Percentiles rank a stretch among this genome's conserved stretches.
Conservation (phyloP, 2,888 invertebrate species). For the Macroteleia sp. region DNA sequence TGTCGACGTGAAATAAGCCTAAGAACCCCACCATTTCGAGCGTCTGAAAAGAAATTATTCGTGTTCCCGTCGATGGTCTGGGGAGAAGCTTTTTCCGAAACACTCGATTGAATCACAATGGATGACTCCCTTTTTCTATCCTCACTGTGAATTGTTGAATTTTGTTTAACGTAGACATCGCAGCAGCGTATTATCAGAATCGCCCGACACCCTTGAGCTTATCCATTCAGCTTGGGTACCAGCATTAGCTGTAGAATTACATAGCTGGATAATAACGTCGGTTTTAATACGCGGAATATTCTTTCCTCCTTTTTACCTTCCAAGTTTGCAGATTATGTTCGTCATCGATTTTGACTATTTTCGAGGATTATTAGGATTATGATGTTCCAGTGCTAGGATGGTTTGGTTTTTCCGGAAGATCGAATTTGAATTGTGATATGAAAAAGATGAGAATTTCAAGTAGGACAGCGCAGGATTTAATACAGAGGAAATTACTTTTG, state of each 20-base stretch:
- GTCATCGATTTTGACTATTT: conserved; percentile 34
- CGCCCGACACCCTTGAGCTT: conserved; percentile 20
- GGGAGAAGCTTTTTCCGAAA: neutral
- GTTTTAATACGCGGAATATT: conserved; percentile 35
- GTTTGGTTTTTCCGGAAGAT: conserved; percentile 24
- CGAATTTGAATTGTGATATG: conserved; percentile 24
- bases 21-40: neutral
- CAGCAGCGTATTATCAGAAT: conserved; percentile 28
- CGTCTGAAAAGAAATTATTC: conserved; percentile 29
- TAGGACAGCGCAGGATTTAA: neutral
- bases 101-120: conserved; percentile 16
- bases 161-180: conserved; percentile 25
- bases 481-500: conserved; percentile 1
- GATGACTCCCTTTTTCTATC: neutral
- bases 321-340: conserved; percentile 33
- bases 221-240: conserved; percentile 29
- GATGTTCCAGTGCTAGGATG: conserved; percentile 5
- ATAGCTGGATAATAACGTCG: conserved; percentile 46
- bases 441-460: conserved; percentile 1
- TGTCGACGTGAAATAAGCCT: conserved; percentile 33
- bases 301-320: neutral
- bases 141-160: conserved; percentile 16
- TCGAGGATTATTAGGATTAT: conserved; percentile 46
- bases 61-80: neutral
- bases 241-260: conserved; percentile 40